These are phyloP conservation scores for Arctopsyche grandis DNA, from an alignment of 1,140 invertebrate genomes.

Conservation along the genomic window DNA sequence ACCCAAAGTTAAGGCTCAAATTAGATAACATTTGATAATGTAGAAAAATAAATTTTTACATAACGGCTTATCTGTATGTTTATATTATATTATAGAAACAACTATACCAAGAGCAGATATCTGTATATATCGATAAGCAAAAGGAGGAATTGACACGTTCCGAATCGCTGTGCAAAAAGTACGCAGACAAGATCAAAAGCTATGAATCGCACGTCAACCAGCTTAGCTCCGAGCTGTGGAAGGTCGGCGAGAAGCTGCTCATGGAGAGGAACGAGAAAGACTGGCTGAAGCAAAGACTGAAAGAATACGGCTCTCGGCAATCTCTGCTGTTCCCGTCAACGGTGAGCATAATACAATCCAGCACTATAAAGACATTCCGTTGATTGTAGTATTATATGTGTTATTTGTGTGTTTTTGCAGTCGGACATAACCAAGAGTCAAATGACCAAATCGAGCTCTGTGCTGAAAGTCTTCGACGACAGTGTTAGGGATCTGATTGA, in stretches of 20 bases:
- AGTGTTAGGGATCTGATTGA: not conserved
- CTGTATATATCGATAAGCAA: constrained; percentile 62
- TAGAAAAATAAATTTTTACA: not conserved
- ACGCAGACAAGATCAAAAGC: constrained; percentile 66
- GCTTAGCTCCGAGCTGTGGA: constrained; percentile 68
- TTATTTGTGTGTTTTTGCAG: not conserved
- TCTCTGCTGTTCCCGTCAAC: constrained; percentile 46
- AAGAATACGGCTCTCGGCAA: constrained; percentile 42
- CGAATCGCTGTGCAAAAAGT: constrained; percentile 64
- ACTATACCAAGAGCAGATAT: constrained; percentile 68
- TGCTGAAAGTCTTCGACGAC: constrained; percentile 9
- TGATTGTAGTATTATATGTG: no score
- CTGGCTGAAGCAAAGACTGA: constrained; percentile 59
- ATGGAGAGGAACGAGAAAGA: constrained; percentile 69
- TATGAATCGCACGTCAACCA: constrained; percentile 69
- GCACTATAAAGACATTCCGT: not conserved
- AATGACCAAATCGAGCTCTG: not conserved
- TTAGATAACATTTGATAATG: not conserved
- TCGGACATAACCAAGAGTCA: not conserved
- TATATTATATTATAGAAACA: constrained; percentile 61
- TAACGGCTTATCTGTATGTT: not conserved
- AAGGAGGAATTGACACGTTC: constrained; percentile 61
- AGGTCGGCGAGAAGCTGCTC: constrained; percentile 69
- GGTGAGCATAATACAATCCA: constrained; percentile 35
- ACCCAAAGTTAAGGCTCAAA: no score